phyloP scores from a whole-genome alignment of 2,797 vertebrate genomes.

The Spizella passerina region DNA sequence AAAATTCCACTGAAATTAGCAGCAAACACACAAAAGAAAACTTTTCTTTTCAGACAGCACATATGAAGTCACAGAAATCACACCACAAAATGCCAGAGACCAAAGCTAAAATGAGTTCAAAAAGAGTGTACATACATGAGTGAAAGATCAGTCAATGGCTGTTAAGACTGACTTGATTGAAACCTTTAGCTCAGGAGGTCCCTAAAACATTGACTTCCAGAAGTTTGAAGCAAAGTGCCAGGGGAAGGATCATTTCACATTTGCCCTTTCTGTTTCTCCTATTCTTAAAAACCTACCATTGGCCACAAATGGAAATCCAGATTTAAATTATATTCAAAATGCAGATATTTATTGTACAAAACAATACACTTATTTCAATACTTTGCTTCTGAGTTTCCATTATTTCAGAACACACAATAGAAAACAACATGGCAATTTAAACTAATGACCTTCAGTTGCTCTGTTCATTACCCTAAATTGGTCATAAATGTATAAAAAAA shows the following conservation, averaged over 20 bases:
- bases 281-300: background rate
- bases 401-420: background rate
- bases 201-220: conserved; percentile 5
- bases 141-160: background rate
- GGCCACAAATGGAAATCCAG: background rate
- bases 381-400: background rate
- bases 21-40: background rate
- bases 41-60: background rate
- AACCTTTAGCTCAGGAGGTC: background rate
- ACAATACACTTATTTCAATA: background rate
- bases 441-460: background rate
- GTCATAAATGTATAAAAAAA: background rate
- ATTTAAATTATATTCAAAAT: background rate
- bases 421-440: background rate
- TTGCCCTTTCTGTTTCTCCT: background rate
- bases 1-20: background rate
- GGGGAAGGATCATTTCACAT: background rate
- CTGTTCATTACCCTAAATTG: background rate
- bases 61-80: background rate
- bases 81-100: background rate
- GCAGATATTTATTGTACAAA: background rate
- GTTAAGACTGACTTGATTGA: background rate
- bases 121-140: background rate
- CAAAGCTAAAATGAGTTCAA: conserved; percentile 1
- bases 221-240: background rate